Evolutionary conservation across 2,888 invertebrate genomes (phyloP), one percentile per base, ranked within the genome.

Genomic region (Folsomia candida): DNA sequence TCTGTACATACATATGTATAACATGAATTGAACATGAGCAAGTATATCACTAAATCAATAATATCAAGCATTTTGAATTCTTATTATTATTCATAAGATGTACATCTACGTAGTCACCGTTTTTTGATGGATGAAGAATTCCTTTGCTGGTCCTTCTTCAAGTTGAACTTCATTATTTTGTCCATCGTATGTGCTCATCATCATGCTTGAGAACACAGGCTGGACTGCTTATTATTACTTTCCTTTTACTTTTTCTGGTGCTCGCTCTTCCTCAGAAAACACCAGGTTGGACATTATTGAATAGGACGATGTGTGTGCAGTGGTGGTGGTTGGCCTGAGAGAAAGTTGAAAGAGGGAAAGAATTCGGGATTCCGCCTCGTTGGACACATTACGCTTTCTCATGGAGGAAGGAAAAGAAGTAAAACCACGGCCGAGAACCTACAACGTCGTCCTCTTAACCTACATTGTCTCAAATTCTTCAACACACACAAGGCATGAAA

Each of bases 361-460:
- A 64, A 47, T 64, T 37, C 63, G 37, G 28, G 63, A 64, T 64
- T 64, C 63, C 63, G 51, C 51, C 63, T 64, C 63, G 63, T 64
- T 64, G 63, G 63, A 29, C 51, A 37, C 63, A 64, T 62, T 62
- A 62, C 62, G 37, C 51, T 64, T 6, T 54, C 20, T 54, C 11
- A 54, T 54, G 54, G 54, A n/a, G 20, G 37, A 37, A 37, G n/a
- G n/a, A n/a, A n/a, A n/a, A n/a, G n/a, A n/a, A n/a, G n/a, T n/a
- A n/a, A n/a, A n/a, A n/a, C n/a, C n/a, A n/a, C n/a, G n/a, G n/a
- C n/a, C n/a, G n/a, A n/a, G n/a, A n/a, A n/a, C n/a, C n/a, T n/a
- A n/a, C n/a, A n/a, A n/a, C n/a, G n/a, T n/a, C n/a, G n/a, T n/a
- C n/a, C n/a, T n/a, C n/a, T n/a, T n/a, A n/a, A n/a, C n/a, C n/a